Conservation (phyloP, 2,113 vertebrate species). For the Colaptes auratus region DNA sequence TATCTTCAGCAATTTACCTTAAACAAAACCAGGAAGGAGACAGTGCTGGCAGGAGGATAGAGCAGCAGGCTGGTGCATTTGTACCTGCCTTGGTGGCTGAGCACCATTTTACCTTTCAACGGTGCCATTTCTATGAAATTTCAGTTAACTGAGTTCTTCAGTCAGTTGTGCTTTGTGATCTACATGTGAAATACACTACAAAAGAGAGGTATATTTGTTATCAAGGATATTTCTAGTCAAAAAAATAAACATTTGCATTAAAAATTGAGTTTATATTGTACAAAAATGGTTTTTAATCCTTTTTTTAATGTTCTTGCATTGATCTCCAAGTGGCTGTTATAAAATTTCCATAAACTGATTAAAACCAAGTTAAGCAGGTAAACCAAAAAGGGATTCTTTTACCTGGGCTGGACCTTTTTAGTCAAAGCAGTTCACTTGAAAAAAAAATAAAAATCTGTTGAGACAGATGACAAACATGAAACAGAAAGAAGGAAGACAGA, state of each 20-base stretch:
- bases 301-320: neutral
- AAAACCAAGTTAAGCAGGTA: neutral
- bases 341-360: neutral
- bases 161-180: neutral
- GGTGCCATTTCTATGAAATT: neutral
- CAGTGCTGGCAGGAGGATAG: neutral
- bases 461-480: neutral
- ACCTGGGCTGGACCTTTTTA: neutral
- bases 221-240: neutral
- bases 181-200: neutral
- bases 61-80: neutral
- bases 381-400: neutral
- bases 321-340: neutral
- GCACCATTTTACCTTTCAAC: neutral
- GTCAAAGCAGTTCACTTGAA: neutral
- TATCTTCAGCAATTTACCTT: neutral
- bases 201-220: neutral
- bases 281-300: neutral
- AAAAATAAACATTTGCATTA: neutral
- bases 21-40: neutral
- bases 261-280: neutral
- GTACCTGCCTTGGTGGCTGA: neutral
- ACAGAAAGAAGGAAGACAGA: neutral
- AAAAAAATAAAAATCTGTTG: neutral
- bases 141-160: neutral